Evolutionary conservation across 2,888 invertebrate species (phyloP).

Genomic region (Conus canariensis): DNA sequence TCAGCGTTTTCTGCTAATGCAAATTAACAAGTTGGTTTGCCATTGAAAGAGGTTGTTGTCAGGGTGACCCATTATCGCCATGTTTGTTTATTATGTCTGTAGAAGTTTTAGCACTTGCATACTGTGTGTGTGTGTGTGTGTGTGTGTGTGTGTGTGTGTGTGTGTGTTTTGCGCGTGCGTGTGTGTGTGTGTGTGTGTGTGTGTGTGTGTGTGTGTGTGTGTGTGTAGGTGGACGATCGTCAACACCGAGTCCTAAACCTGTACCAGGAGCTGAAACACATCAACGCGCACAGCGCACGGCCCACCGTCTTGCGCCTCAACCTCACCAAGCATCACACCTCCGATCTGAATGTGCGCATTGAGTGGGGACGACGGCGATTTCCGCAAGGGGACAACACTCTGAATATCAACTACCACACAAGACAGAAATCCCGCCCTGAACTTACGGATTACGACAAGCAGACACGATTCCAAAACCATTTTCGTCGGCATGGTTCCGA

Average conservation of each 20-base stretch:
- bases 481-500: neutral
- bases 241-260: neutral
- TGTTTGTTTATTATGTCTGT: no score
- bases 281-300: neutral
- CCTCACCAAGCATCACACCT: neutral
- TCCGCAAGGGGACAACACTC: neutral
- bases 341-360: conserved; percentile 8
- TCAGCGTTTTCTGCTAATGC: no score
- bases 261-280: conserved; percentile 8
- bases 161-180: neutral
- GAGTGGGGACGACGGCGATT: neutral
- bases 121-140: neutral
- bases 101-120: no score
- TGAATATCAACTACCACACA: neutral
- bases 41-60: no score
- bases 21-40: no score
- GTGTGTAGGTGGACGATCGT: neutral
- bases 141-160: neutral
- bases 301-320: conserved; percentile 11
- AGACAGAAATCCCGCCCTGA: neutral
- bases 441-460: no score
- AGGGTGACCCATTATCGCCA: no score
- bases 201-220: conserved; percentile 10
- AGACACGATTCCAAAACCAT: neutral
- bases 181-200: neutral